A percentile compares a stretch with the other conserved stretches of the same genome.
Conservation (phyloP, 1,140 invertebrate genomes). For the Saccostrea glomerata region DNA sequence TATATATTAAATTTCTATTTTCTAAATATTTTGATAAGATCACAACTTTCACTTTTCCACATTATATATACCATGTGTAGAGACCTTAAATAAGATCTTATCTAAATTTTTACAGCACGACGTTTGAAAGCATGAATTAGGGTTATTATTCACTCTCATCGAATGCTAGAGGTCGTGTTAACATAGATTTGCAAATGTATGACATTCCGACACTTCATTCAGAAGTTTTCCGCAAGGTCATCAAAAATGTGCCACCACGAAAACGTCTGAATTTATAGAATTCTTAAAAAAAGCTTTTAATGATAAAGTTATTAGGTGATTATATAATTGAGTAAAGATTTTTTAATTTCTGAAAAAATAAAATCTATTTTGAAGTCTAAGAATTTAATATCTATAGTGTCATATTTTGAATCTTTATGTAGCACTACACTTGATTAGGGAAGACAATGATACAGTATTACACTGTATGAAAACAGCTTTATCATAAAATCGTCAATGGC, state of each 20-base stretch:
- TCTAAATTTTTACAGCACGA: background rate
- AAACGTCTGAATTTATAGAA: background rate
- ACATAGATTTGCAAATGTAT: background rate
- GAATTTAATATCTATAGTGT: too few species aligned
- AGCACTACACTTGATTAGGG: too few species aligned
- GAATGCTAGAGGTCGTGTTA: background rate
- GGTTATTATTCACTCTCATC: background rate
- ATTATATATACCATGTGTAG: background rate
- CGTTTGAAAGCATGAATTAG: background rate
- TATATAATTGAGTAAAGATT: too few species aligned
- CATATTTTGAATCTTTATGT: too few species aligned
- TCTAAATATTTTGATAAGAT: constrained; percentile 1
- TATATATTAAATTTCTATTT: constrained; percentile 26
- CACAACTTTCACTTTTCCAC: background rate
- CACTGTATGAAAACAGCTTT: too few species aligned
- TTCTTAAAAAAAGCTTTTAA: background rate
- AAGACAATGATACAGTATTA: too few species aligned
- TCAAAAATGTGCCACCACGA: background rate
- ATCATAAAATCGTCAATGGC: too few species aligned
- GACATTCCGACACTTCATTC: background rate
- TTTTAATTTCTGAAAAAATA: too few species aligned
- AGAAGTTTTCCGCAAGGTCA: background rate
- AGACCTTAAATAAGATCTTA: background rate
- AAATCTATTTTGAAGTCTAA: too few species aligned
- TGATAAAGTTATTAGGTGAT: too few species aligned